These are phyloP conservation scores for Magallana ariakensis DNA, from an alignment of 1,140 invertebrate genomes.

Conservation along the genomic window DNA sequence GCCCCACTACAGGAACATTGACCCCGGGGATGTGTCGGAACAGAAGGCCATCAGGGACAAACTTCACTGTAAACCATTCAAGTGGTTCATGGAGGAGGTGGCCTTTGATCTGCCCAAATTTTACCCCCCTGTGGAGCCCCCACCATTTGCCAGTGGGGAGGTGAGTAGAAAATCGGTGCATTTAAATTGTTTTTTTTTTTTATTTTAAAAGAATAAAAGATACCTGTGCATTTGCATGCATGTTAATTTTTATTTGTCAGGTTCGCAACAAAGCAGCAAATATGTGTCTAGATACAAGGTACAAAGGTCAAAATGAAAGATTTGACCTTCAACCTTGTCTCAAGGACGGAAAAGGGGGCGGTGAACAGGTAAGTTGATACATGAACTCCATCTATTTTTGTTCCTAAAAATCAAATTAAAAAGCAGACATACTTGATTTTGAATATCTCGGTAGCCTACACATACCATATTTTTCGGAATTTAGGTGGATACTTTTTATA, in stretches of 20 bases:
- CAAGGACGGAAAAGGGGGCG: slow-evolving; percentile 82
- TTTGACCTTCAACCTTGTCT: slow-evolving; percentile 85
- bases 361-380: slow-evolving; percentile 80
- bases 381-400: background rate
- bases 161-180: slow-evolving; percentile 78
- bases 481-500: no score
- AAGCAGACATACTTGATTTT: no score
- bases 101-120: slow-evolving; percentile 94
- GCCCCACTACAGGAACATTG: slow-evolving; percentile 86
- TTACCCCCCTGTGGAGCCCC: slow-evolving; percentile 95
- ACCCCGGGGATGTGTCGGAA: slow-evolving; percentile 88
- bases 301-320: slow-evolving; percentile 84
- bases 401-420: no score
- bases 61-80: slow-evolving; percentile 94
- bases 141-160: slow-evolving; percentile 91
- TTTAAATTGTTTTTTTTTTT: background rate
- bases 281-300: slow-evolving; percentile 88
- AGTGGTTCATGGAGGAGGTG: slow-evolving; percentile 97
- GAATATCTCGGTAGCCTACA: no score
- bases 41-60: slow-evolving; percentile 88
- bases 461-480: no score
- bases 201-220: background rate
- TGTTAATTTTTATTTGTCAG: slow-evolving; percentile 52
- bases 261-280: slow-evolving; percentile 70
- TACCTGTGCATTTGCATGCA: background rate